Base-by-base conservation (phyloP, 64 coral and sea anemone species). In the Montipora cactus region DNA sequence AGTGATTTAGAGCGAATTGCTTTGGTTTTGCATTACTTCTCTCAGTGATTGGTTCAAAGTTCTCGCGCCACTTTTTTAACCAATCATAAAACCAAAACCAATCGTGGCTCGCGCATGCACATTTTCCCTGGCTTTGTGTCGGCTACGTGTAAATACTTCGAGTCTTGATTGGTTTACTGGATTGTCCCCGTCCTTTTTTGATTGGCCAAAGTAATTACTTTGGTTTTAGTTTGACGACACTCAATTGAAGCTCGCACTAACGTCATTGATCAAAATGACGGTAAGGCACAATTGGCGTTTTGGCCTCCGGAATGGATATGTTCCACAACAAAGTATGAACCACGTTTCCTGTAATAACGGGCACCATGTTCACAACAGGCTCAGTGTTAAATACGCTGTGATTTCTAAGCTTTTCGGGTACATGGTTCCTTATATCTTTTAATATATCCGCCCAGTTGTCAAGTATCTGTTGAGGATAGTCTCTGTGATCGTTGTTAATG, bases 401-500 rank as follows among this genome's bases (percentile, higher is more conserved):
- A 53, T 91, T 92, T 57, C 84, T 80, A 74, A 87, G 89, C 15
- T 12, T 87, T 44, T 58, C 46, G 1, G 96, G 96, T 3, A 81
- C 79, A 8, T 11, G 16, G 48, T 49, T 74, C 3, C 90, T 85
- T 82, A 98, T 85, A 88, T 92, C 83, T 55, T 67, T 53, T 11
- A 98, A 28, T 74, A 98, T 98, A 52, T 95, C 87, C 44, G 47
- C 88, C 96, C 96, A 98, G 25, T 98, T 98, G 59, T 98, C 37
- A 23, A 94, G 76, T 62, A 28, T 9, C 44, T 47, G 67, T 28
- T 91, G 75, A 3, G 96, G 96, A 69, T 98, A 98, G 37, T 98
- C 74, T 70, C 93, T 98, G 59, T 98, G 96, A 9, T 94, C 67
- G 13, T 89, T 98, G 69, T 98, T 98, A 7, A 86, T 46, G 19